Evolutionary conservation across 1,140 invertebrate species (phyloP), one percentile per base, ranked within the genome.

Genomic region (Orchesella cincta): DNA sequence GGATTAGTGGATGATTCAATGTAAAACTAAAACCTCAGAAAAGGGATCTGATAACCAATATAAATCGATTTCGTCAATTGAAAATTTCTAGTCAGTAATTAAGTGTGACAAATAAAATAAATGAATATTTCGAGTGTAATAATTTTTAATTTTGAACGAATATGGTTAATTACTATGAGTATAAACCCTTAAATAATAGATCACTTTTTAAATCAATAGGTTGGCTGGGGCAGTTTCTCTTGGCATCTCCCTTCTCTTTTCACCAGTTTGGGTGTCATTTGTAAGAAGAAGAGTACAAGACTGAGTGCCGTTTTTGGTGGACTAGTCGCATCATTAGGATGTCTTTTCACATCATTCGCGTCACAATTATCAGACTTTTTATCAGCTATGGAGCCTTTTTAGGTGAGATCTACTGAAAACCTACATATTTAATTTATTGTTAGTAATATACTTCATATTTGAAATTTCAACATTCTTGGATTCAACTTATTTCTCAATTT

Each of bases 301-400:
- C 87, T 95, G 67, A 91, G 91, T 20, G 93, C 93, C 8, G 91
- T 94, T 35, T 89, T 94, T 74, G 93, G 93, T 20, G 93, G 93
- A 20, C 86, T 95, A 31, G 88, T 95, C 18, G 87, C 94, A 82
- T 93, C 88, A 16, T 83, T 89, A 1, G 73, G 86, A 84, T 78
- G 84, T 87, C 77, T 89, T 86, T 84, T 86, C 86, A 72, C 82
- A 18, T 87, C 88, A 36, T 89, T 89, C 82, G 87, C 88, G 18
- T 85, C 83, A 20, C 84, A 87, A 81, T 86, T 86, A 88, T 78
- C 88, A 89, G 77, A 83, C 88, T 12, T 88, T 88, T 87, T 83
- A 86, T 89, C 83, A 88, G 87, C 79, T 88, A 88, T 76, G 88
- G 88, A 52, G 78, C 82, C 36, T 83, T 85, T 34, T 79, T 85